phyloP scores from a whole-genome alignment of 2,113 vertebrate genomes.

The Mesitornis unicolor region DNA sequence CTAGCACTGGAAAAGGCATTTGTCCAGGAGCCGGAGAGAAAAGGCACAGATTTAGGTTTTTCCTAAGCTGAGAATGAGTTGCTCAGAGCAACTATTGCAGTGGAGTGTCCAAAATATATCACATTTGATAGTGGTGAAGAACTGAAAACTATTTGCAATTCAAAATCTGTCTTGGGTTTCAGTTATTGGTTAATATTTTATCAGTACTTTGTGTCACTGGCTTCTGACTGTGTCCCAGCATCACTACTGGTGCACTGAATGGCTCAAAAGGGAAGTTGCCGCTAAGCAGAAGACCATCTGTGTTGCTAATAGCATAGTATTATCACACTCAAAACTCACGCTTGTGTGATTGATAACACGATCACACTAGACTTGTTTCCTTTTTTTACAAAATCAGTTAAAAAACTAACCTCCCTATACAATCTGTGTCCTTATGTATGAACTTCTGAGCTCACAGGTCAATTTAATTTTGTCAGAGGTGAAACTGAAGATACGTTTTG shows the following conservation, averaged over 20 bases:
- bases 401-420: neutral
- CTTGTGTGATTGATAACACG: neutral
- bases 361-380: neutral
- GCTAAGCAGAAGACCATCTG: conserved; percentile 10
- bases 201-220: neutral
- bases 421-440: neutral
- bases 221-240: neutral
- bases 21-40: neutral
- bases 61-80: neutral
- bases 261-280: neutral
- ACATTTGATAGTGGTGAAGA: neutral
- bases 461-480: neutral
- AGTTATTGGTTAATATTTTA: neutral
- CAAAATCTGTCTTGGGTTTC: neutral
- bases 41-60: neutral
- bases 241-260: neutral
- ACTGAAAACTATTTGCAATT: neutral
- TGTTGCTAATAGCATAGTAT: neutral
- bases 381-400: neutral
- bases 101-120: neutral
- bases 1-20: neutral
- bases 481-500: neutral
- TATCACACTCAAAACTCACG: neutral
- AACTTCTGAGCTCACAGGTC: neutral
- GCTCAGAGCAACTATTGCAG: neutral